Conservation (phyloP, 53 echinoderm and acorn worm genomes). For the Henricia sp. region DNA sequence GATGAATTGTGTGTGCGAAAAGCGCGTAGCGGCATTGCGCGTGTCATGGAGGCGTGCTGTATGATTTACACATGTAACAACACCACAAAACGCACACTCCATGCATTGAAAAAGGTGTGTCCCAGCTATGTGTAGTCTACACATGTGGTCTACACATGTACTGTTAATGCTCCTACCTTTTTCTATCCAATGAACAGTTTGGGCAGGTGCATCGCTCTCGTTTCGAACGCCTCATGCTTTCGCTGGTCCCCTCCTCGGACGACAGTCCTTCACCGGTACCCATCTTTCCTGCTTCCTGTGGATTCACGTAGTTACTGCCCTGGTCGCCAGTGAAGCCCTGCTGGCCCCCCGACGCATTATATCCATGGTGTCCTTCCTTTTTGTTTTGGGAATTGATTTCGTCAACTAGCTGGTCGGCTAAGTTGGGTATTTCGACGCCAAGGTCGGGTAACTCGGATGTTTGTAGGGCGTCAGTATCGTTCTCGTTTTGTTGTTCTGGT, state of each 20-base stretch:
- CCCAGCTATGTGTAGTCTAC: too few relatives aligned
- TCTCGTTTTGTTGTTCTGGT: slow-evolving; percentile 17
- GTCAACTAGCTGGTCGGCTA: slow-evolving; percentile 22
- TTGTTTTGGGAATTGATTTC: neutral
- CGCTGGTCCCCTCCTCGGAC: neutral
- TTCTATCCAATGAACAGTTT: slow-evolving; percentile 32
- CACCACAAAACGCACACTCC: too few relatives aligned
- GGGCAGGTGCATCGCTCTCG: slow-evolving; percentile 47
- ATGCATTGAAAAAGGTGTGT: too few relatives aligned
- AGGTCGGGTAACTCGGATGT: slow-evolving; percentile 21
- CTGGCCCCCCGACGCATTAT: too few relatives aligned
- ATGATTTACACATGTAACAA: too few relatives aligned
- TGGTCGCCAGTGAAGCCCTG: slow-evolving; percentile 11
- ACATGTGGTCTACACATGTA: too few relatives aligned
- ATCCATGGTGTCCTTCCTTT: neutral
- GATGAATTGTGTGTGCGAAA: too few relatives aligned
- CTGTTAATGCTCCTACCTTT: slow-evolving; percentile 11
- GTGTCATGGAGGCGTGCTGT: too few relatives aligned
- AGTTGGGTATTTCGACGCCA: slow-evolving; percentile 7
- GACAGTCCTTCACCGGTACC: slow-evolving; percentile 12
- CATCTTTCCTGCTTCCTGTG: neutral
- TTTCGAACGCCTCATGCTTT: slow-evolving; percentile 5
- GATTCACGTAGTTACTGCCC: neutral
- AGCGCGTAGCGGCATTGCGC: too few relatives aligned
- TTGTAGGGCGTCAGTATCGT: neutral